Evolutionary conservation across 2,113 vertebrate genomes (phyloP).

Genomic region (Pavo muticus): DNA sequence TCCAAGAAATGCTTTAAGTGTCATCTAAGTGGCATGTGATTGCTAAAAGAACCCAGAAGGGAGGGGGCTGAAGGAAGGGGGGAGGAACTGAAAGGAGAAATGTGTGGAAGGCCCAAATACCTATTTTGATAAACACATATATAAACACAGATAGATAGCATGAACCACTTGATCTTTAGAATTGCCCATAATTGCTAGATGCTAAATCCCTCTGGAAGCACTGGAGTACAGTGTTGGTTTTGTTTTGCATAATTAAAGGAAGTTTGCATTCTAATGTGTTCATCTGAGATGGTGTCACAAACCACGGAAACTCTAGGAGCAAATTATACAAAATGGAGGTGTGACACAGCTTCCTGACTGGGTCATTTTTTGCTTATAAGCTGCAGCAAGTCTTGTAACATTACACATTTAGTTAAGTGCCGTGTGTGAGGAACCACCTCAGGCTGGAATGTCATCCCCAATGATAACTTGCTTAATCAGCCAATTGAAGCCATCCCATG

Average conservation of each 20-base stretch:
- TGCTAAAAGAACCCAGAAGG: neutral
- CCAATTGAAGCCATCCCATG: neutral
- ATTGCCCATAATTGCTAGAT: neutral
- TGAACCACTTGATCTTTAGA: conserved; percentile 2
- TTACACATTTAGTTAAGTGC: neutral
- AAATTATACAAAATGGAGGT: conserved; percentile 31
- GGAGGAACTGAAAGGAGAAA: neutral
- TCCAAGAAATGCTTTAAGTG: neutral
- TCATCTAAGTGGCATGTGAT: neutral
- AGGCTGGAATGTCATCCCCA: neutral
- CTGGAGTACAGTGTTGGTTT: neutral
- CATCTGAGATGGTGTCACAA: conserved; percentile 1
- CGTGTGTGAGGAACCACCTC: neutral
- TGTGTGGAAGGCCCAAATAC: neutral
- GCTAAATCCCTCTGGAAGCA: conserved; percentile 19
- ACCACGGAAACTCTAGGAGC: neutral
- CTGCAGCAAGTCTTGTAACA: neutral
- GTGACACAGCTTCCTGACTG: conserved; percentile 53
- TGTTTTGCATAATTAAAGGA: conserved; percentile 50
- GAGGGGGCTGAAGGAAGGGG: neutral
- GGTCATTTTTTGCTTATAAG: conserved; percentile 5
- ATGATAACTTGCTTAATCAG: neutral
- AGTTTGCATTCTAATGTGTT: neutral
- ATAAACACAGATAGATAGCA: neutral
- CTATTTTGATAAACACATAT: neutral